Percentiles rank a stretch among this genome's conserved stretches.
Evolutionary conservation across 2,888 invertebrate genomes (phyloP).

Genomic region (Polietes domitor): DNA sequence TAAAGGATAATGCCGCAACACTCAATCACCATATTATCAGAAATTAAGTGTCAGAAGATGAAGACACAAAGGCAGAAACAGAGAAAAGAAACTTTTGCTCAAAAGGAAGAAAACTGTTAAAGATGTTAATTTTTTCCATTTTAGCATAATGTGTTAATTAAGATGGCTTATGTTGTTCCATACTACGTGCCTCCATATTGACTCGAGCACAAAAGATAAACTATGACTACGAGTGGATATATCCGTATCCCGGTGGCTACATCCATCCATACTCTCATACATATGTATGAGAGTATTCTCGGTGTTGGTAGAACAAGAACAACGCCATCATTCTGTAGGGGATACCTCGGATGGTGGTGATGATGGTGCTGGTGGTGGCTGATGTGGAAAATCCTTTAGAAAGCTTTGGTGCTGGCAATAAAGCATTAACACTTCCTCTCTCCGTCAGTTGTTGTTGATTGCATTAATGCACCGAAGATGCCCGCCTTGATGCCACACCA

Average conservation of each 20-base stretch:
- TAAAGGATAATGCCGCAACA: background rate
- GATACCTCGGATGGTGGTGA: background rate
- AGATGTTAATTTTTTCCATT: constrained; percentile 59
- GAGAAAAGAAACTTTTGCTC: background rate
- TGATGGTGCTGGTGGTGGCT: background rate
- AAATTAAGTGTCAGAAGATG: constrained; percentile 1
- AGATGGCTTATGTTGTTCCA: constrained; percentile 58
- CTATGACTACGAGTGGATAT: constrained; percentile 8
- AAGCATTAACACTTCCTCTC: constrained; percentile 61
- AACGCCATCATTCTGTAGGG: background rate
- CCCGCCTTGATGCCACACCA: background rate
- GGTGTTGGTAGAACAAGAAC: background rate
- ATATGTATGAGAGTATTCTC: background rate
- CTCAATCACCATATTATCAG: constrained; percentile 1
- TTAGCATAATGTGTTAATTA: constrained; percentile 67
- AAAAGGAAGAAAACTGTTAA: constrained; percentile 46
- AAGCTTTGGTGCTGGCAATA: constrained; percentile 53
- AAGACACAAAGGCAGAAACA: background rate
- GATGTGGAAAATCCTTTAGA: constrained; percentile 14
- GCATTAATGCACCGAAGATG: background rate
- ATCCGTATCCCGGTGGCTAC: background rate
- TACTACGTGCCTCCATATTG: constrained; percentile 3
- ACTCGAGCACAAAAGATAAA: constrained; percentile 21
- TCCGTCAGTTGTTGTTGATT: constrained; percentile 13
- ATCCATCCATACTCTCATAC: background rate